These are phyloP conservation scores for Elephas maximus DNA, from an alignment of 2,113 vertebrate genomes.

Conservation along the genomic window DNA sequence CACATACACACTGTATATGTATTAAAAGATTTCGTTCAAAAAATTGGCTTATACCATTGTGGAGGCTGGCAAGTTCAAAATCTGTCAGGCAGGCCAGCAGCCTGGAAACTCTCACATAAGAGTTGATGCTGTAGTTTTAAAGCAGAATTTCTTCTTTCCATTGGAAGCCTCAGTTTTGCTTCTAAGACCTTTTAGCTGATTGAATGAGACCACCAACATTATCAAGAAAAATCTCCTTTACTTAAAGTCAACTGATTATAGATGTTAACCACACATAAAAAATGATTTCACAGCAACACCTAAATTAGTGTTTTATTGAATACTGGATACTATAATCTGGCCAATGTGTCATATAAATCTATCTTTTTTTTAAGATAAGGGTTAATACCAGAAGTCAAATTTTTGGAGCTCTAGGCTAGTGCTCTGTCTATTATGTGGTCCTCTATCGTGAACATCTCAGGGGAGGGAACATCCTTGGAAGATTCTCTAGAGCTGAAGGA, in stretches of 20 bases:
- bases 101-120: neutral
- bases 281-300: too few relatives aligned
- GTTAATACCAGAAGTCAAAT: neutral
- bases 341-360: too few relatives aligned
- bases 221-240: neutral
- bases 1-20: neutral
- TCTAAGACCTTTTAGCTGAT: neutral
- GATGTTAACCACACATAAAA: too few relatives aligned
- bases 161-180: neutral
- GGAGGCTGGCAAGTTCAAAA: neutral
- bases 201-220: neutral
- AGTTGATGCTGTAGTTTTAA: neutral
- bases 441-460: neutral
- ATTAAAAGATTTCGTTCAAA: neutral
- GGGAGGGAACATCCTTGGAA: neutral
- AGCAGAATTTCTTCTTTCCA: neutral
- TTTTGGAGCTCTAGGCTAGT: neutral
- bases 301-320: neutral
- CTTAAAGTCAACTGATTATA: neutral
- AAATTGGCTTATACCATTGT: neutral
- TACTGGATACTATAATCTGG: neutral
- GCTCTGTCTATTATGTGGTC: neutral
- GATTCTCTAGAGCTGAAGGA: neutral
- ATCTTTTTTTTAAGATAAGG: neutral
- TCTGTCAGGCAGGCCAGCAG: neutral